These are phyloP conservation scores for Ciconia boyciana DNA, from an alignment of 2,113 vertebrate species.

Conservation along the genomic window DNA sequence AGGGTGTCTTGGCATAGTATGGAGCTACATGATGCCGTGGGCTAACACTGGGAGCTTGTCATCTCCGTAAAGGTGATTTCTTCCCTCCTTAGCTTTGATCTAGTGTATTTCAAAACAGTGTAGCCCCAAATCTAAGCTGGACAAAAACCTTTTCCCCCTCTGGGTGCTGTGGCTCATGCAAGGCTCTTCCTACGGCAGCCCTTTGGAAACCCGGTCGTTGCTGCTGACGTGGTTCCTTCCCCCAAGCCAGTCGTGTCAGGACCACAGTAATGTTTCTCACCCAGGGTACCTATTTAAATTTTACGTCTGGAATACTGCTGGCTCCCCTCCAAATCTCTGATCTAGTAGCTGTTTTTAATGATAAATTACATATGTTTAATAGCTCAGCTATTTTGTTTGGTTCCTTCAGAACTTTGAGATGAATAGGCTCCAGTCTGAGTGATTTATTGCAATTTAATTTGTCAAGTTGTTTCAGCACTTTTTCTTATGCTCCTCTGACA, in stretches of 20 bases:
- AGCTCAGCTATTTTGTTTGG: slow-evolving; percentile 73
- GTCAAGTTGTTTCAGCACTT: slow-evolving; percentile 67
- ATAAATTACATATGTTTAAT: slow-evolving; percentile 72
- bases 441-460: slow-evolving; percentile 78
- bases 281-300: slow-evolving; percentile 47
- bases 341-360: slow-evolving; percentile 65
- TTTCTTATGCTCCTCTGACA: slow-evolving; percentile 47
- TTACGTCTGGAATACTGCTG: slow-evolving; percentile 42
- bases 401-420: slow-evolving; percentile 72
- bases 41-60: background rate
- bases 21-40: background rate
- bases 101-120: rapidly evolving
- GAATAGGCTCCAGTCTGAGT: slow-evolving; percentile 68
- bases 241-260: background rate
- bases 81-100: background rate
- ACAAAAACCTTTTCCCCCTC: background rate
- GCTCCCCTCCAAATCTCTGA: slow-evolving; percentile 57
- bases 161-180: background rate
- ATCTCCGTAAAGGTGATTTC: background rate
- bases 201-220: background rate
- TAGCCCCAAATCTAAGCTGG: background rate
- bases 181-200: background rate
- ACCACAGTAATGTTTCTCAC: background rate
- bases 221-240: background rate
- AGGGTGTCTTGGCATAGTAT: background rate